Evolutionary conservation across 2,113 vertebrate species (phyloP).

Genomic region (Thalassoma bifasciatum): DNA sequence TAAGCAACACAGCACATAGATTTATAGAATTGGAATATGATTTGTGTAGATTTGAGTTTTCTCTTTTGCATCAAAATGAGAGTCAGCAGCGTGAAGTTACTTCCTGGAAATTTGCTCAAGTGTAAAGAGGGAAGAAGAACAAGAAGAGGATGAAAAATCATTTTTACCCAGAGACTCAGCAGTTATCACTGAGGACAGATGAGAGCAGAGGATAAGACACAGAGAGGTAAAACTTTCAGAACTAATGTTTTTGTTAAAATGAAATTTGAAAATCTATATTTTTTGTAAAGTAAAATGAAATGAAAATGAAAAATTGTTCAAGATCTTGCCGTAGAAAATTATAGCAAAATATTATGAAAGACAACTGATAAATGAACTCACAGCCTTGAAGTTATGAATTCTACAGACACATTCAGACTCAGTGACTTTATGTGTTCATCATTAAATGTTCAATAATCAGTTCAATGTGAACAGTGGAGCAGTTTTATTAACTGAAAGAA

Average conservation of each 20-base stretch:
- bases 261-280: too few species aligned
- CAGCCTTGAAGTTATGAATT: background rate
- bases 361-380: background rate
- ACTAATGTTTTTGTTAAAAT: too few species aligned
- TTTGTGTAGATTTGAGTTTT: rapidly evolving
- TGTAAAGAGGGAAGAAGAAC: conserved; percentile 19
- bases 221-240: conserved; percentile 18
- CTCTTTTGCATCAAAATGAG: rapidly evolving
- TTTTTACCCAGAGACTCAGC: background rate
- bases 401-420: too few species aligned
- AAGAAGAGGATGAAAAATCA: conserved; percentile 30
- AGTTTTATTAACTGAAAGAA: too few species aligned
- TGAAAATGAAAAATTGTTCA: too few species aligned
- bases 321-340: too few species aligned
- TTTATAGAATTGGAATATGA: background rate
- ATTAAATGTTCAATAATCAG: too few species aligned
- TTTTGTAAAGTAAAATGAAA: too few species aligned
- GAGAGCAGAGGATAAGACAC: background rate
- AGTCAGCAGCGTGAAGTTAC: background rate
- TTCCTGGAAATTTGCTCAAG: conserved; percentile 11
- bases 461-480: too few species aligned
- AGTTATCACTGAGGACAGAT: conserved; percentile 9
- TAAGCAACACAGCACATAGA: background rate
- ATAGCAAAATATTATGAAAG: too few species aligned
- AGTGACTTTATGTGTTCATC: background rate